These are phyloP conservation scores for Apocrypta bakeri DNA, from an alignment of 1,140 invertebrate species.

Conservation along the genomic window DNA sequence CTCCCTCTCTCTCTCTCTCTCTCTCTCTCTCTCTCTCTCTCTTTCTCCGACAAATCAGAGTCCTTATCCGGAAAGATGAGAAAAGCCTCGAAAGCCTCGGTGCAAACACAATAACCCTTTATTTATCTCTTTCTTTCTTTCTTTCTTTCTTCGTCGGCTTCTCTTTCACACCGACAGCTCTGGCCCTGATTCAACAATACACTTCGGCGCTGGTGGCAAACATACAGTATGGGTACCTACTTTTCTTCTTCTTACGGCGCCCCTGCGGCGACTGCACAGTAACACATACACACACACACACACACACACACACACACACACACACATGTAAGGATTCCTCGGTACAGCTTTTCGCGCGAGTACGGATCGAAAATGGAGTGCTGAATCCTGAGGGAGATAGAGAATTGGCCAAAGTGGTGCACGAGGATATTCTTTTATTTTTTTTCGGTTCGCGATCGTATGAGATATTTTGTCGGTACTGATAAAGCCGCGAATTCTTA, in stretches of 20 bases:
- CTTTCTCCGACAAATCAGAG: slow-evolving; percentile 3
- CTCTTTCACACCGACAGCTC: slow-evolving; percentile 37
- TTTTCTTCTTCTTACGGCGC: not conserved
- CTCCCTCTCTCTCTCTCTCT: too few species aligned
- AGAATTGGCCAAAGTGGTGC: slow-evolving; percentile 4
- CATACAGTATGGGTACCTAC: not conserved
- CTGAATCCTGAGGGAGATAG: not conserved
- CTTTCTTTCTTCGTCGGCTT: slow-evolving; percentile 14
- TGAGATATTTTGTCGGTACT: too few species aligned
- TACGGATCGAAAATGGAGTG: not conserved
- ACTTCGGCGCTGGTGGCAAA: not conserved
- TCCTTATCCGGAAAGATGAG: slow-evolving; percentile 40
- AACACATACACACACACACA: not conserved
- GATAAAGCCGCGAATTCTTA: too few species aligned
- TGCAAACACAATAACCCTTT: slow-evolving; percentile 76
- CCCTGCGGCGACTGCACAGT: not conserved
- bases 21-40: too few species aligned
- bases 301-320: not conserved
- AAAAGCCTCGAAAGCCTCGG: slow-evolving; percentile 58
- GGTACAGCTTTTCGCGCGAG: too few species aligned
- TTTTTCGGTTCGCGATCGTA: too few species aligned
- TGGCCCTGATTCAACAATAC: slow-evolving; percentile 10
- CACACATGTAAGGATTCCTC: not conserved
- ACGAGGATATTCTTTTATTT: not conserved
- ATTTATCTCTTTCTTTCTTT: slow-evolving; percentile 68